Evolutionary conservation across 2,797 vertebrate genomes (phyloP), one percentile per base, ranked within the genome.

Genomic region (Karalla daura): DNA sequence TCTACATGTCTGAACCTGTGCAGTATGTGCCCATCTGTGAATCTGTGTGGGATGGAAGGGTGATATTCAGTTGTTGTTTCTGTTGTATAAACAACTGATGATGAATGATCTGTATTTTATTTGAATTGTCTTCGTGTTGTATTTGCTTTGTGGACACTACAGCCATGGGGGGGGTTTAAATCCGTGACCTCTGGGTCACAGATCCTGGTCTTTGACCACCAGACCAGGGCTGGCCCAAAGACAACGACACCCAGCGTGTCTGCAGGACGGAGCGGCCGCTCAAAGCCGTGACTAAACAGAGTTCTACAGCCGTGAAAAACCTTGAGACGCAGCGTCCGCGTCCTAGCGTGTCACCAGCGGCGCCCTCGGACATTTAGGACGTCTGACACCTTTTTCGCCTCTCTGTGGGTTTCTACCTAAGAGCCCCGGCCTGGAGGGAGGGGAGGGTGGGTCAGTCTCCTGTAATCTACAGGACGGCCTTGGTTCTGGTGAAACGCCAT

Each of bases 331-430:
- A n/a, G 51, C 8, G 53, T 11, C n/a, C n/a, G 58, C 11, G 74
- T 80, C 88, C 76, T 81, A 76, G 44, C 25, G 17, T 59, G 76
- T 84, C 72, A 45, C 21, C 2, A 0, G 5, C 30, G 35, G 28
- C 54, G n/a, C 61, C 63, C 54, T 36, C 54, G 45, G 74, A 86
- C 78, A 84, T 83, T 85, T 78, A 84, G 73, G 69, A 64, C 20
- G 73, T 77, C 76, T 80, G 80, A 77, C 78, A 82, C 66, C 80
- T 86, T 81, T n/a, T 84, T 76, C 76, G 59, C 78, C 70, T 61
- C 63, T 80, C 58, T 32, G 44, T 81, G 55, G 75, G 65, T 86
- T 77, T 76, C n/a, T 63, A 68, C 76, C 69, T 14, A 35, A 17
- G 4, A 67, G 47, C 36, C 66, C 39, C 30, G 2, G 50, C 35